These are phyloP conservation scores for Idaea dimidiata DNA, from an alignment of 2,888 invertebrate genomes.

Conservation along the genomic window DNA sequence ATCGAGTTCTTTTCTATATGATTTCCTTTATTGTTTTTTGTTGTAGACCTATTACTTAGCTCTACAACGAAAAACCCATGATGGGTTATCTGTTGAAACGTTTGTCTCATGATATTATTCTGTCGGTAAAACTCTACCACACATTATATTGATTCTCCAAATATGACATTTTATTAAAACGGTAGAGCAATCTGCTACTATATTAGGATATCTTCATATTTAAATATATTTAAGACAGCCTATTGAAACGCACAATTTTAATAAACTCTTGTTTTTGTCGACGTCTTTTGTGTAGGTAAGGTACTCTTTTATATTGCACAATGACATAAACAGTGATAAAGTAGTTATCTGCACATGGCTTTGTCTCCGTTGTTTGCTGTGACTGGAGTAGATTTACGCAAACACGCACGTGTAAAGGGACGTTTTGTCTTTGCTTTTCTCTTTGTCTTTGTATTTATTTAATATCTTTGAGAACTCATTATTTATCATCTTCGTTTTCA, in stretches of 20 bases:
- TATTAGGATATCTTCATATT: neutral
- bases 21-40: conserved; percentile 10
- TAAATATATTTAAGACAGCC: neutral
- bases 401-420: conserved; percentile 63
- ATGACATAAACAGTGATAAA: conserved; percentile 13
- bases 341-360: conserved; percentile 12
- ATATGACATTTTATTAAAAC: neutral
- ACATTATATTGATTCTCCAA: neutral
- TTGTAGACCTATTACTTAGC: too few species aligned
- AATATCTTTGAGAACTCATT: conserved; percentile 42
- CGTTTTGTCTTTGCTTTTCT: conserved; percentile 46
- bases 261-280: conserved; percentile 37
- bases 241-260: conserved; percentile 15
- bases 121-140: neutral
- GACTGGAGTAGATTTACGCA: conserved; percentile 43
- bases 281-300: conserved; percentile 31
- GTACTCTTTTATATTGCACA: conserved; percentile 33
- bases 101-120: neutral
- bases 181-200: neutral
- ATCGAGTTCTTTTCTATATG: conserved; percentile 37
- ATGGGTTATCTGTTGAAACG: too few species aligned
- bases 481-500: conserved; percentile 13
- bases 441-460: conserved; percentile 53
- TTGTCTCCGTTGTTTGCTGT: conserved; percentile 32
- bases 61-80: too few species aligned